Base-by-base conservation (phyloP, 2,888 invertebrate genomes). In the Dryocosmus kuriphilus region DNA sequence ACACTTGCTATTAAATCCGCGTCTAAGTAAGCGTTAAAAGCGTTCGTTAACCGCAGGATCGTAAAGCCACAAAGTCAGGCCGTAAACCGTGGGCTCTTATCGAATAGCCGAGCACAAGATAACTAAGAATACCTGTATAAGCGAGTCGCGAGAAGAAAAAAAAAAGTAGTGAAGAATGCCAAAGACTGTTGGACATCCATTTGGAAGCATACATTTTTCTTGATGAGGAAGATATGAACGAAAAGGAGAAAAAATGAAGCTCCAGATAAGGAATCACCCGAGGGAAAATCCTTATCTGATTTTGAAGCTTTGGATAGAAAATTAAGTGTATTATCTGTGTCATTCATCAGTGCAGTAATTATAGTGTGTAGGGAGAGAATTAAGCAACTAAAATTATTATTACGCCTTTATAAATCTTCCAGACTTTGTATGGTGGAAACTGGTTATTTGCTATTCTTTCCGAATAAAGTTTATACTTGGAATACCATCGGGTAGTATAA, bases 11-110 rank as follows among this genome's bases (percentile, higher is more conserved):
- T 71, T 71, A 71, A 51, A 71, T 71, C n/a, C 71, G 71, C 71
- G 27, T 71, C 71, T 71, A 71, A 71, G 71, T 71, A 71, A 71
- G 71, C 71, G 71, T 71, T 71, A 71, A 71, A 71, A 71, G 71
- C 51, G 71, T 71, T 71, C 67, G 67, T 71, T 71, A 71, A 71
- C 41, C 67, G 46, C 67, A 46, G 67, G 46, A 71, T 71, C 67
- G 67, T 71, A 71, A 71, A 71, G 67, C 67, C 67, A 71, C 67
- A 71, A 71, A 71, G 67, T 71, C 67, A 46, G 67, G 67, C 51
- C 67, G 67, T 71, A 71, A 71, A 71, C 22, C 67, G 67, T 71
- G 11, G 46, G 67, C 46, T 24, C 51, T 71, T 71, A 71, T 71
- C 67, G 46, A 71, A 71, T 71, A 71, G 67, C 67, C 67, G 67